Base-by-base conservation (phyloP, 2,113 vertebrate species). In the Sapayoa aenigma region DNA sequence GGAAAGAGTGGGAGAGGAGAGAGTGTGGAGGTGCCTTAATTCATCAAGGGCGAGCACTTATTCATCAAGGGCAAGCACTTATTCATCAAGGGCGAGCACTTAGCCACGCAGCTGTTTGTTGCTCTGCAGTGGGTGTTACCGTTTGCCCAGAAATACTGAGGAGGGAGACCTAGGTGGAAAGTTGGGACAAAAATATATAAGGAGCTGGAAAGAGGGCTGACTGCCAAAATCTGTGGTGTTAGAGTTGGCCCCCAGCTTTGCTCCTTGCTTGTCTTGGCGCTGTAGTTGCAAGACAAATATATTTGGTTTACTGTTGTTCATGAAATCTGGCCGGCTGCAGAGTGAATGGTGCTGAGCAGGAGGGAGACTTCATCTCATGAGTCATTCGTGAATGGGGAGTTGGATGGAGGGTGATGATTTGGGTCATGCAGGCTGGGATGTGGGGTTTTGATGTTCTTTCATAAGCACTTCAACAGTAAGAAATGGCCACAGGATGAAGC, bases 251-350 rank as follows among this genome's bases (percentile, higher is more conserved):
- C 74, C 90, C 94, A 94, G 84, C 94, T 97, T 90, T 71, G 74
- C 87, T 93, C 78, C 93, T 94, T 97, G 95, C 95, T 97, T 97
- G 95, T 95, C 94, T 96, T 97, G 96, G 96, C 89, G 1, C 90
- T 28, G n/a, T n/a, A 67, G 74, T 67, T 87, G 81, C 77, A 82
- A 94, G 96, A 92, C 87, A 91, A 94, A 94, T 95, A 37, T 89
- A 84, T 95, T 96, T 94, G 81, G 88, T 81, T 95, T 95, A 86
- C 52, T 93, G 90, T 96, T 92, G 85, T 96, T 94, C 15, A 0
- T 82, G 92, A 84, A 87, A 86, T 68, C 20, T 90, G 94, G 69
- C 89, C 49, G 91, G 60, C 90, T 88, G 88, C 9, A 0, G 18
- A 41, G 76, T 6, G 30, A 75, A 8, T 68, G 88, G 94, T 68